phyloP scores from a whole-genome alignment of 1,140 invertebrate species.

The Oscheius sp. region DNA sequence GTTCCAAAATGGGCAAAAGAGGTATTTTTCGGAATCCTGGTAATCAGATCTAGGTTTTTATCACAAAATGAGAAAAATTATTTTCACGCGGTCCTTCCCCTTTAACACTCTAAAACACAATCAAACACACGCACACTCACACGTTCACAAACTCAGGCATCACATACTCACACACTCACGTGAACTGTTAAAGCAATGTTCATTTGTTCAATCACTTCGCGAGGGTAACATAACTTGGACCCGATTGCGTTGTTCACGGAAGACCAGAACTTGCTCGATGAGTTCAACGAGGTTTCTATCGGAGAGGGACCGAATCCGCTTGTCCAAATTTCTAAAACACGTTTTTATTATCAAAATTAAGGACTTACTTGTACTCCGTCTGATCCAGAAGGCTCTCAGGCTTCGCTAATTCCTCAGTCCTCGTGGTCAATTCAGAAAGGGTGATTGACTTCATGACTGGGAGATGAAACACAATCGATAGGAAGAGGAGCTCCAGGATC shows the following conservation, averaged over 20 bases:
- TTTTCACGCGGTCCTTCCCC: no score
- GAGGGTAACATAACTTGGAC: constrained; percentile 39
- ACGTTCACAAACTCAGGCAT: no score
- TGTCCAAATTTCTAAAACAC: constrained; percentile 55
- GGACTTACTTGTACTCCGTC: constrained; percentile 53
- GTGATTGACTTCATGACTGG: constrained; percentile 61
- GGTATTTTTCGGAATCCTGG: no score
- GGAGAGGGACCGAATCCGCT: constrained; percentile 51
- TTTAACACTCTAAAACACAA: no score
- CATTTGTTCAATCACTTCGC: no score
- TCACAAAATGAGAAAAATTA: no score
- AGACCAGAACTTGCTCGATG: constrained; percentile 52
- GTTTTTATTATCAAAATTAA: background rate
- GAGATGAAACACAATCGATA: constrained; percentile 58
- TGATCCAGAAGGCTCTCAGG: constrained; percentile 52
- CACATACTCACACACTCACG: no score
- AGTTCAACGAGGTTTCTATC: constrained; percentile 54
- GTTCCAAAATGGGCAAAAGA: no score
- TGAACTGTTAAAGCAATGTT: no score
- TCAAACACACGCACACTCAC: no score
- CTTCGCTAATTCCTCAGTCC: constrained; percentile 48
- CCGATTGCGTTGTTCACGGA: constrained; percentile 52
- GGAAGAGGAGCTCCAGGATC: constrained; percentile 54
- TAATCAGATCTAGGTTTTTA: no score
- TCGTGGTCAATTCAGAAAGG: constrained; percentile 45